Conservation (phyloP, 2,113 vertebrate species). For the Eolophus roseicapilla region DNA sequence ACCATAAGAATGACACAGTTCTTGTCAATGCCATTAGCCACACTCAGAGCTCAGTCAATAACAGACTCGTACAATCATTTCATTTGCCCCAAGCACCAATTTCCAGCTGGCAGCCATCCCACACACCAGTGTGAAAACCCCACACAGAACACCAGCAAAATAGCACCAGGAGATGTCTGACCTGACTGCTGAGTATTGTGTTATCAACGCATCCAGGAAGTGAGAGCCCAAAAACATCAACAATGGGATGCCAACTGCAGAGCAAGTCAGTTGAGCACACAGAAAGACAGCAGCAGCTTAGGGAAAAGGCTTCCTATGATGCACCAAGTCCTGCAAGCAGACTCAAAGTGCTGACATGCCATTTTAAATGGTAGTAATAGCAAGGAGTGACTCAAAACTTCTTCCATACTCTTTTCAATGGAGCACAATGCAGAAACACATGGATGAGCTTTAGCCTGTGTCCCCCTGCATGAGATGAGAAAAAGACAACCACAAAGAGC, state of each 20-base stretch:
- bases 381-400: background rate
- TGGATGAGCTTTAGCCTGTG: background rate
- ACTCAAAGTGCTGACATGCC: background rate
- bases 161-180: background rate
- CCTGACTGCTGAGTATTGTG: background rate
- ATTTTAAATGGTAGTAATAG: background rate
- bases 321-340: background rate
- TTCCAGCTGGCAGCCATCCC: background rate
- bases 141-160: background rate
- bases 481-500: background rate
- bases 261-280: background rate
- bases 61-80: background rate
- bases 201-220: background rate
- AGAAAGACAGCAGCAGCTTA: background rate
- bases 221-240: background rate
- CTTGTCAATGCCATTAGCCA: conserved; percentile 23
- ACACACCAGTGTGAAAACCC: background rate
- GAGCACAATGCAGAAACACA: background rate
- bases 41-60: background rate
- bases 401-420: background rate
- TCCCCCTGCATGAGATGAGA: background rate
- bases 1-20: background rate
- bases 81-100: background rate
- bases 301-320: background rate
- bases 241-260: background rate